phyloP scores from a whole-genome alignment of 2,113 vertebrate species.

The Gobius niger region DNA sequence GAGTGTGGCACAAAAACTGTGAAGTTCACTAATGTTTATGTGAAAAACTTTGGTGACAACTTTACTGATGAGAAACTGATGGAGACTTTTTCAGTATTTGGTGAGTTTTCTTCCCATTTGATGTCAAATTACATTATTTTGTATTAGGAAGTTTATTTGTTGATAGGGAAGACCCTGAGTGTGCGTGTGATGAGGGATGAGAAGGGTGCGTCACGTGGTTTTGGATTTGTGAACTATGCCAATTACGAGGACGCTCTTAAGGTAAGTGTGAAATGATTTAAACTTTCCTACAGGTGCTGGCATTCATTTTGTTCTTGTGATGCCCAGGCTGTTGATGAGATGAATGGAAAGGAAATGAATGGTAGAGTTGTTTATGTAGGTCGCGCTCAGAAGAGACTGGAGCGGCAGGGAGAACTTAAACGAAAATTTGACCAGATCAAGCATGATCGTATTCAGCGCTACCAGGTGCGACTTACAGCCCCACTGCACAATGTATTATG shows the following conservation, averaged over 20 bases:
- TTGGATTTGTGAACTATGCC: constrained; percentile 94
- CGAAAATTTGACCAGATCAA: constrained; percentile 92
- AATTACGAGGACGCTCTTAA: constrained; percentile 93
- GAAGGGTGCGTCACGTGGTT: constrained; percentile 84
- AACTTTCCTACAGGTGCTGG: not conserved
- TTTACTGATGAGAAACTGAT: constrained; percentile 83
- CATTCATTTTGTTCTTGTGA: not conserved
- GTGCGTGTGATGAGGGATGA: constrained; percentile 93
- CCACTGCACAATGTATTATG: not conserved
- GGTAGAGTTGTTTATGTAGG: constrained; percentile 88
- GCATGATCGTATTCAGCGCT: constrained; percentile 88
- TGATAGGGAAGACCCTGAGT: constrained; percentile 87
- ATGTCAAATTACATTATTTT: not conserved
- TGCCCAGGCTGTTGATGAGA: constrained; percentile 86
- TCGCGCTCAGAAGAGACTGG: constrained; percentile 91
- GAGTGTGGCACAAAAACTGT: constrained; percentile 84
- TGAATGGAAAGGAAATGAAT: constrained; percentile 91
- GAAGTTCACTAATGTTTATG: constrained; percentile 95
- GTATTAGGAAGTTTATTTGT: not conserved
- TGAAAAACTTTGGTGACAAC: constrained; percentile 92
- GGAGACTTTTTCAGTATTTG: constrained; percentile 86
- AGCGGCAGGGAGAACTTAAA: constrained; percentile 92
- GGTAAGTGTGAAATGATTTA: constrained; percentile 64
- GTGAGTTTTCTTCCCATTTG: constrained; percentile 64
- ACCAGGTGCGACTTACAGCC: constrained; percentile 81